Base-by-base conservation (phyloP, 2,797 vertebrate species). In the Catostomus latipinnis region DNA sequence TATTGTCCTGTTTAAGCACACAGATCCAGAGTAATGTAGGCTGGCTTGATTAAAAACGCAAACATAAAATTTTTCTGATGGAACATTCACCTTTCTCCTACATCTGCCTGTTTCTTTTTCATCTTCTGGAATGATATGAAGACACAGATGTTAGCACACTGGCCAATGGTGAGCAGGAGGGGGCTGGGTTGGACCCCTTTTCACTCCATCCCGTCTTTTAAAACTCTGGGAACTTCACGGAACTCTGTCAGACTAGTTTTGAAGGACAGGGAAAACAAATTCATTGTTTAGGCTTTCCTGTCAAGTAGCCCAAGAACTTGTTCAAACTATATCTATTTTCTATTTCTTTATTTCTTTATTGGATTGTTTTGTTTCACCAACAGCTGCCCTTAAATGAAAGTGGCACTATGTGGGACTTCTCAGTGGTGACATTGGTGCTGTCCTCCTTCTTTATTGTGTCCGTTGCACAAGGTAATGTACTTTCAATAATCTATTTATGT, bases 91-190 rank as follows among this genome's bases (percentile, higher is more conserved):
- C 82, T 57, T 66, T 65, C 56, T 85, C 54, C 73, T 71, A 76
- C 63, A 65, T 69, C 49, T 80, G 77, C 43, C 12, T 82, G 78
- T 90, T 78, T 62, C 77, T 82, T 74, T 58, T 76, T 54, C 57
- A 62, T 71, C 66, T 86, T 87, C 89, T 90, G 89, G 84, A 81
- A 89, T 85, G 88, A 92, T 92, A 89, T 88, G 85, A 90, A 89
- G 89, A 91, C 89, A 87, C 91, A 93, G 90, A 93, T 93, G 90
- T 93, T 91, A 76, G 79, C 74, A 79, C 76, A 87, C 84, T 90
- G 91, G 88, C 94, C 94, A 94, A 94, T 95, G 88, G 91, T 53
- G 88, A 90, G 87, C 83, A 83, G 89, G 88, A 89, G 92, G 93
- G 94, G 94, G 93, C 89, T 84, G 94, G 93, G 89, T 92, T 90